Percentiles rank a stretch among this genome's conserved stretches.
Evolutionary conservation across 2,113 vertebrate species (phyloP).

Genomic region (Sphyrna mokarran): DNA sequence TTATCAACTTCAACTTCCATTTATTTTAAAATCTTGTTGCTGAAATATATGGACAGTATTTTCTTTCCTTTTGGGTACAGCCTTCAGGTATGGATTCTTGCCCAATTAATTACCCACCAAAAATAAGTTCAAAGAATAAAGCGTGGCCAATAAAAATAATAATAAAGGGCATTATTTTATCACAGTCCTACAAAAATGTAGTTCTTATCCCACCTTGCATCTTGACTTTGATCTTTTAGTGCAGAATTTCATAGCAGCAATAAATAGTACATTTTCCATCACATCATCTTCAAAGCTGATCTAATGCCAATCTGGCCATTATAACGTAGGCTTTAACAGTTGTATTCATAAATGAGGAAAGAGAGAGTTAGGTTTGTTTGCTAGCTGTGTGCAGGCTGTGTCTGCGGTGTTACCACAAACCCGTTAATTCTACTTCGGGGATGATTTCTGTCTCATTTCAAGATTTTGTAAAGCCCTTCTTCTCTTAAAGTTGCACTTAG

Average conservation of each 20-base stretch:
- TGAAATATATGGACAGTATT: not conserved
- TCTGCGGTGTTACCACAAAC: not conserved
- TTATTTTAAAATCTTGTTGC: not conserved
- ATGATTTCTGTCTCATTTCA: not conserved
- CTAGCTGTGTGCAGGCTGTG: not conserved
- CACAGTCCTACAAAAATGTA: slow-evolving; percentile 19
- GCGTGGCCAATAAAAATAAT: not conserved
- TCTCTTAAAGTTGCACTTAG: not conserved
- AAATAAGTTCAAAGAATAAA: slow-evolving; percentile 21
- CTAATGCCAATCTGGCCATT: not conserved
- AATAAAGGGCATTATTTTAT: slow-evolving; percentile 18
- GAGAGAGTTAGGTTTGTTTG: not conserved
- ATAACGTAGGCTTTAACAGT: not conserved
- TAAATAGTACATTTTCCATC: slow-evolving; percentile 31
- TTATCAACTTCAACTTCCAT: not conserved
- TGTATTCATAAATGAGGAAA: too few species aligned
- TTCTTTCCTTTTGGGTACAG: not conserved
- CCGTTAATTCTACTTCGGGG: not conserved
- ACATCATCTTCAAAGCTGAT: slow-evolving; percentile 33
- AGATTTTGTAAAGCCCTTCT: not conserved
- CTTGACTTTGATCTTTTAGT: slow-evolving; percentile 11
- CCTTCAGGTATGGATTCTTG: not conserved
- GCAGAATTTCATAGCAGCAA: slow-evolving; percentile 12
- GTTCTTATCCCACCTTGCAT: not conserved
- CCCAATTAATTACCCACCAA: slow-evolving; percentile 25